A percentile compares a stretch with the other conserved stretches of the same genome.
These are phyloP conservation scores for Entomobrya proxima DNA, from an alignment of 2,888 invertebrate genomes.

Conservation along the genomic window DNA sequence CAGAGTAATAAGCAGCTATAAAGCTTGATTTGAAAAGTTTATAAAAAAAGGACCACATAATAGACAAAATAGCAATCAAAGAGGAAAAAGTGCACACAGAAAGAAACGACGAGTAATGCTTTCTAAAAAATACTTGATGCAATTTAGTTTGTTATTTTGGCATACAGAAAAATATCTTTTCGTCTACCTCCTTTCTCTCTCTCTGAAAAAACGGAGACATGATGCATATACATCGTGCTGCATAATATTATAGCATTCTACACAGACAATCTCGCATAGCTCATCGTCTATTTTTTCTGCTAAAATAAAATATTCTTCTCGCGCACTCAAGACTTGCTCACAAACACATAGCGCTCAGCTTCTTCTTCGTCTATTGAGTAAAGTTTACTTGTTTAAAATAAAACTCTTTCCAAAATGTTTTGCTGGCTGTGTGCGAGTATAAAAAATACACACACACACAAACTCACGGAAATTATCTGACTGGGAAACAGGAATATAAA, in stretches of 20 bases:
- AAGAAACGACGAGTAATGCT: too few relatives aligned
- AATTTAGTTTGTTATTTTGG: slow-evolving; percentile 19
- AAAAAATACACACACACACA: neutral
- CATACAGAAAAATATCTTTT: neutral
- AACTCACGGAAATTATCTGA: slow-evolving; percentile 23
- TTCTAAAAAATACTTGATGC: neutral
- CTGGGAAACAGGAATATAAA: slow-evolving; percentile 24
- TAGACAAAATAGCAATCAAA: slow-evolving; percentile 20
- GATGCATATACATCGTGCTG: neutral
- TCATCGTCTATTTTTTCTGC: slow-evolving; percentile 1
- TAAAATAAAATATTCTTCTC: slow-evolving; percentile 21
- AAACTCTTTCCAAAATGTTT: slow-evolving; percentile 33
- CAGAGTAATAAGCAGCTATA: neutral
- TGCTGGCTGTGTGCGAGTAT: neutral
- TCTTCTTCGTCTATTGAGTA: neutral
- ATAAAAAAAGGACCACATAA: neutral
- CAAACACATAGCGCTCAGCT: neutral
- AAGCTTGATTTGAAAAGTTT: slow-evolving; percentile 9
- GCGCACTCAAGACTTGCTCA: too few relatives aligned
- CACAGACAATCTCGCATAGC: neutral
- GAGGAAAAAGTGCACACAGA: slow-evolving; percentile 18
- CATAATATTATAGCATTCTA: neutral
- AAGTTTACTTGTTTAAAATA: slow-evolving; percentile 31
- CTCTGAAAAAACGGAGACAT: neutral
- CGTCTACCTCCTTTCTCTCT: neutral